Base-by-base conservation (phyloP, 2,888 invertebrate genomes). In the Cylloceria caligata region DNA sequence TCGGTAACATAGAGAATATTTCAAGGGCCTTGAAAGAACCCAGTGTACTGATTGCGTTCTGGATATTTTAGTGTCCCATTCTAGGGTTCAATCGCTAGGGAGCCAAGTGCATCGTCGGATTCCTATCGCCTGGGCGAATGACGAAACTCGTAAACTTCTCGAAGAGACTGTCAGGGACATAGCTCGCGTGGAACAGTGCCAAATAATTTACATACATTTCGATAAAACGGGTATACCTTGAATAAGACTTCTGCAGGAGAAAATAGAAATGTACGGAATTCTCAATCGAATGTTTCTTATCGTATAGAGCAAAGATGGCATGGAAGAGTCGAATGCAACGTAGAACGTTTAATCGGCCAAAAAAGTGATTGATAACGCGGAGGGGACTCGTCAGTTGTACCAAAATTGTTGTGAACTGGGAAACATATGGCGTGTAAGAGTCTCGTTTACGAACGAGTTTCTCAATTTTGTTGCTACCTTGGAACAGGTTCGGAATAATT, bases 141-240 rank as follows among this genome's bases (percentile, higher is more conserved):
- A 57, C 42, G 5, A 42, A 57, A 39, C 16, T 55, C 45, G 34
- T 39, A 36, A 42, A 24, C 49, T 39, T 65, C 60, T 36, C 68
- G 67, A 57, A 49, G 27, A 60, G 49, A 65, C 57, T 52, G 45
- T 57, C 75, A 67, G 71, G 19, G 42, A 60, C 21, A 34, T 1
- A n/a, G 19, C 6, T 42, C 27, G 7, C 55, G 34, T 69, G 81
- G 81, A 77, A 47, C n/a, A 3, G 47, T 77, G 81, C 81, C 81
- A 81, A 73, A 69, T 62, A 62, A 68, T 67, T 72, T 68, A 21
- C 60, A 67, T 62, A 73, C 45, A 42, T 57, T 34, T 52, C 21
- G 47, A 7, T 55, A 62, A 62, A 62, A 42, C 65, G 16, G 19
- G 36, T 30, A 36, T 39, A 45, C 30, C 27, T 36, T 30, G 30